Evolutionary conservation across 1,140 invertebrate species (phyloP), one percentile per base, ranked within the genome.

Genomic region (Andrena cerasifolii): DNA sequence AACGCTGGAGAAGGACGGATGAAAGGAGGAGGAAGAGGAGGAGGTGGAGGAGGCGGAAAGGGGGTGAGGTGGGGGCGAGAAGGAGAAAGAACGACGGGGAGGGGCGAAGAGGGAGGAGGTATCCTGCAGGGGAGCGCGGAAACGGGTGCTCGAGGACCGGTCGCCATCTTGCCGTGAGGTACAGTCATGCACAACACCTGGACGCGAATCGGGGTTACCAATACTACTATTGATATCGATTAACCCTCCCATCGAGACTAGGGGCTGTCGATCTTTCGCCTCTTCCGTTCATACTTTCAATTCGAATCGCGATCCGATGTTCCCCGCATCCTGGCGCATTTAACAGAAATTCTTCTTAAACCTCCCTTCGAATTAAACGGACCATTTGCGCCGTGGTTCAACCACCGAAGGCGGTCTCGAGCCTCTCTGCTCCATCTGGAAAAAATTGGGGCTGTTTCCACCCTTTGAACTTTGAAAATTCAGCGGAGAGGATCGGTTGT

Each of bases 141-240:
- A 89, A 87, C 87, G 80, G 83, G 79, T 82, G 87, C 87, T 88
- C 83, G 81, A 88, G 88, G 83, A 82, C 81, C 83, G 68, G 87
- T 87, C 88, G 88, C 88, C 88, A 89, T 89, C 88, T 89, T 89
- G 88, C 84, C 79, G 72, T 81, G 76, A 71, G 36, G 88, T 89
- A 89, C 88, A 89, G 88, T 89, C 88, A 83, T 76, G 73, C 78
- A 76, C 88, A 89, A 72, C 86, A 87, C 84, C 86, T 88, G 84
- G 85, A 67, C 63, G 78, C 43, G 76, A 82, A 80, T 79, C 76
- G 63, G 49, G 79, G 66, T 62, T 85, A 82, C 83, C 81, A 74
- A 78, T 78, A 82, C 76, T 66, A 56, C 68, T 24, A 82, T 78
- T 68, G 49, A 66, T 79, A 81, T 81, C 79, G 74, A 80, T 80